Conservation (phyloP, 2,113 vertebrate genomes). For the Dolichotis patagonum region DNA sequence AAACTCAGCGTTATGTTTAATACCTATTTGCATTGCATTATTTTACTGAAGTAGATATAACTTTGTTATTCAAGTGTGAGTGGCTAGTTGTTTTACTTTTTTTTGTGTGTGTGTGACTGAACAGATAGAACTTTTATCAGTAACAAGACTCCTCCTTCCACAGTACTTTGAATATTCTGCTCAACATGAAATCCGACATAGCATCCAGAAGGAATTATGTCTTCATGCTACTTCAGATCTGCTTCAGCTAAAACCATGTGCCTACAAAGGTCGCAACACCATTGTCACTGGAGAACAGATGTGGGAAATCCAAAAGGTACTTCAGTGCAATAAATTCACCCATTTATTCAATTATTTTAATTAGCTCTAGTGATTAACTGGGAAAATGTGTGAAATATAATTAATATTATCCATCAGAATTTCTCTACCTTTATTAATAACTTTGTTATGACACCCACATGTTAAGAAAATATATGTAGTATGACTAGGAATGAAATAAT, state of each 20-base stretch:
- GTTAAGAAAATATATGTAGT: slow-evolving; percentile 17
- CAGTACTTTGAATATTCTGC: slow-evolving; percentile 98
- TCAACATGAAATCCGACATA: slow-evolving; percentile 95
- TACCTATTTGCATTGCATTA: neutral
- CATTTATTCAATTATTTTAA: neutral
- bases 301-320: slow-evolving; percentile 95
- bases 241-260: slow-evolving; percentile 91
- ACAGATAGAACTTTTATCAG: neutral
- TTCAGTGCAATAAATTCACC: neutral
- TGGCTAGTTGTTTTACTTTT: neutral
- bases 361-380: neutral
- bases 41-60: neutral
- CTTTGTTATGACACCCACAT: neutral
- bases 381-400: neutral
- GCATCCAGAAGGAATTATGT: slow-evolving; percentile 97
- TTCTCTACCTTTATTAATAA: slow-evolving; percentile 39
- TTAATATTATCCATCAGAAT: neutral
- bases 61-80: neutral
- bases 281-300: slow-evolving; percentile 89
- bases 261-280: slow-evolving; percentile 91
- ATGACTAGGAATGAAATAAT: slow-evolving; percentile 6
- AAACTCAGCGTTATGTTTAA: neutral
- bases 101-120: neutral
- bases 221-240: slow-evolving; percentile 88
- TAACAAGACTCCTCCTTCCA: slow-evolving; percentile 66